phyloP scores from a whole-genome alignment of 2,888 invertebrate species.

The Himalopsyche kuldschensis region DNA sequence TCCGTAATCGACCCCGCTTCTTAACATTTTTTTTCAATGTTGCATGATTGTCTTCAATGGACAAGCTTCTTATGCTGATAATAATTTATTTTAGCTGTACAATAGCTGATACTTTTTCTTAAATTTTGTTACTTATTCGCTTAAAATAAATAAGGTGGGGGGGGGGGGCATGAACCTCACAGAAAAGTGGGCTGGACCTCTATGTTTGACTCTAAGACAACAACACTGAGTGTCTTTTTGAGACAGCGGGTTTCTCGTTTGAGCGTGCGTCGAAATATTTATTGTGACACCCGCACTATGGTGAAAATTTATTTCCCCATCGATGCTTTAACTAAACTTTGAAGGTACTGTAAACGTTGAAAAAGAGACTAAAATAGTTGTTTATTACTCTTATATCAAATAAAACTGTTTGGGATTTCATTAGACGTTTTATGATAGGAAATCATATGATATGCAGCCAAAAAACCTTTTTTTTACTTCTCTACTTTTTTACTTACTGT shows the following conservation, averaged over 20 bases:
- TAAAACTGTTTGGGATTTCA: no score
- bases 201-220: constrained; percentile 22
- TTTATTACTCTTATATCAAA: no score
- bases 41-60: no score
- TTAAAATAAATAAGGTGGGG: background rate
- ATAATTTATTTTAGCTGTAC: background rate
- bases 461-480: no score
- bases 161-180: background rate
- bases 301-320: background rate
- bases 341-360: background rate
- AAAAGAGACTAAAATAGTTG: background rate
- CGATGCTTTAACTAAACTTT: background rate
- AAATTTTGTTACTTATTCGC: background rate
- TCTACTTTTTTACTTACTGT: no score
- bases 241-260: constrained; percentile 9
- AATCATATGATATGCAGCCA: no score
- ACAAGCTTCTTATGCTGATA: background rate
- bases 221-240: constrained; percentile 14
- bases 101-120: background rate
- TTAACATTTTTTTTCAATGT: no score
- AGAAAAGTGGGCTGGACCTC: background rate
- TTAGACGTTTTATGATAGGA: no score
- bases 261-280: constrained; percentile 5
- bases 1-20: no score
- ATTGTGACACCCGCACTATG: background rate